These are phyloP conservation scores for Equus przewalskii DNA, from an alignment of 2,113 vertebrate genomes.

Conservation along the genomic window DNA sequence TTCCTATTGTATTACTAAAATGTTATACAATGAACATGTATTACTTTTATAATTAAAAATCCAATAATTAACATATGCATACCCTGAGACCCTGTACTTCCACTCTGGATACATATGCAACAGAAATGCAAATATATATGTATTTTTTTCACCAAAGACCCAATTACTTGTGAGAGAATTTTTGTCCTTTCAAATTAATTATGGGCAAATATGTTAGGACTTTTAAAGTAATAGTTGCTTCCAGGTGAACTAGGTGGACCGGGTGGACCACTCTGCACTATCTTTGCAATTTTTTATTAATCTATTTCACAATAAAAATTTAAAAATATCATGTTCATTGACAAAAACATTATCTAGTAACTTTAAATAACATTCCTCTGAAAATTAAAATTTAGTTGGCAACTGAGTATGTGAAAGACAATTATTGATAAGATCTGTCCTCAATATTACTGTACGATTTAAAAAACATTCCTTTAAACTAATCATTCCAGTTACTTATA, in stretches of 20 bases:
- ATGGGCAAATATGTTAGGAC: neutral
- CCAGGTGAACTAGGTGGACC: neutral
- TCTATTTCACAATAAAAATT: neutral
- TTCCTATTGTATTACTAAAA: neutral
- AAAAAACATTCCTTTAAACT: neutral
- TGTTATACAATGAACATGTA: neutral
- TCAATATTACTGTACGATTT: conserved; percentile 3
- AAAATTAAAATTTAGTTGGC: neutral
- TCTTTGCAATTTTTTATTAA: neutral
- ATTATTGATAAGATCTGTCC: conserved; percentile 17
- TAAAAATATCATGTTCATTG: neutral
- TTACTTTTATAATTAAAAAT: neutral
- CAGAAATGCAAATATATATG: neutral
- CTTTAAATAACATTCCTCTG: neutral
- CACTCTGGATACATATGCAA: neutral
- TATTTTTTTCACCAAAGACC: neutral
- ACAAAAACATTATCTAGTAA: neutral
- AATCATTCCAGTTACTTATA: conserved; percentile 17
- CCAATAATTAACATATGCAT: neutral
- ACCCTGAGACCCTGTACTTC: neutral
- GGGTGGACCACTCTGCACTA: neutral
- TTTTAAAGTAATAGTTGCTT: neutral
- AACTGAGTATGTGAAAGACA: neutral
- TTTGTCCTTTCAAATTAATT: conserved; percentile 23
- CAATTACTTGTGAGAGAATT: neutral